These are phyloP conservation scores for Pseudochaenichthys georgianus DNA, from an alignment of 2,797 vertebrate species.

Conservation along the genomic window DNA sequence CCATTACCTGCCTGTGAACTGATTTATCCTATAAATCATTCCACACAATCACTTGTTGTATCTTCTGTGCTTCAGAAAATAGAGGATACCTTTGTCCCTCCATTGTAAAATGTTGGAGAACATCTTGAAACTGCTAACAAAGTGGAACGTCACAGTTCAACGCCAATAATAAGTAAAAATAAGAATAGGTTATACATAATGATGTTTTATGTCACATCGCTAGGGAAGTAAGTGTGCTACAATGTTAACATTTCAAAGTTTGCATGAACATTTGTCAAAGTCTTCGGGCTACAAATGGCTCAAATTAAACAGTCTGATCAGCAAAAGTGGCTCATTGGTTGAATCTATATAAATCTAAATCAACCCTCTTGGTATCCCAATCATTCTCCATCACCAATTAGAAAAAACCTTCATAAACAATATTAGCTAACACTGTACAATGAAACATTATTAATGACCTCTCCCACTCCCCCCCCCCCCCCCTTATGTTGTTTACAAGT, in stretches of 20 bases:
- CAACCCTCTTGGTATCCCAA: neutral
- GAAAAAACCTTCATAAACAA: conserved; percentile 15
- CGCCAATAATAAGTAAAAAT: no score
- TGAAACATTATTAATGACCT: conserved; percentile 31
- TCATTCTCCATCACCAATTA: neutral
- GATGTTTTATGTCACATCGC: neutral
- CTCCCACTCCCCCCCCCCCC: conserved; percentile 1
- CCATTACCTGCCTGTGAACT: no score
- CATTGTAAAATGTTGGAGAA: no score
- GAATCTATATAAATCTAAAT: neutral
- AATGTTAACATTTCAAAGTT: neutral
- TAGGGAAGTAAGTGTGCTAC: neutral
- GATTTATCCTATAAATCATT: no score
- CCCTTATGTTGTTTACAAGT: conserved; percentile 45
- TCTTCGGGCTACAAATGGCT: neutral
- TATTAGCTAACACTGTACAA: conserved; percentile 6
- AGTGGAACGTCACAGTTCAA: no score
- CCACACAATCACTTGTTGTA: no score
- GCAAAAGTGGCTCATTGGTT: neutral
- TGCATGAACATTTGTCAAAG: no score
- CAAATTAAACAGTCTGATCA: neutral
- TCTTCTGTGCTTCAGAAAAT: no score
- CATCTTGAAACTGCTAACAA: no score
- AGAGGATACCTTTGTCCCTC: no score
- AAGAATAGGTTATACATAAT: no score